phyloP scores from a whole-genome alignment of 2,113 vertebrate species.

The Heterocephalus glaber region DNA sequence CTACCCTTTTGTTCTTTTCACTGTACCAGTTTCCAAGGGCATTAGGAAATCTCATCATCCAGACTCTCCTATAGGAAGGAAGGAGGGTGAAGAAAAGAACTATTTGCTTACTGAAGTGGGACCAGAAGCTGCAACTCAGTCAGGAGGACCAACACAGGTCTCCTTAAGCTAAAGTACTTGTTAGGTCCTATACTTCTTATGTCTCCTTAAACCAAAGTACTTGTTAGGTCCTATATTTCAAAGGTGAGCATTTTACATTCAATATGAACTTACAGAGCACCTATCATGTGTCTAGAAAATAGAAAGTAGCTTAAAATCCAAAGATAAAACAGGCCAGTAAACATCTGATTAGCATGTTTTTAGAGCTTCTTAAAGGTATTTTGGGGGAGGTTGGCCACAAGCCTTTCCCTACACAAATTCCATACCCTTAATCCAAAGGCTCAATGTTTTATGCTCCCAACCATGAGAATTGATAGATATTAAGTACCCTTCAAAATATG shows the following conservation, averaged over 20 bases:
- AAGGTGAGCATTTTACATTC: slow-evolving; percentile 27
- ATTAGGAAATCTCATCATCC: not conserved
- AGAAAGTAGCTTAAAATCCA: slow-evolving; percentile 12
- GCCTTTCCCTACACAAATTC: not conserved
- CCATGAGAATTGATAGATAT: not conserved
- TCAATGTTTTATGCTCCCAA: not conserved
- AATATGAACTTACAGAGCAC: slow-evolving; percentile 21
- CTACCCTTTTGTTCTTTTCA: not conserved
- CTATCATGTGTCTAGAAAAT: not conserved
- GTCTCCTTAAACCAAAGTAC: slow-evolving; percentile 29
- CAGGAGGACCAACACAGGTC: not conserved
- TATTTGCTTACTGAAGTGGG: not conserved
- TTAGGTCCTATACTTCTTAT: not conserved
- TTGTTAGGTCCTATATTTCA: not conserved
- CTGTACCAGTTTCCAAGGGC: not conserved
- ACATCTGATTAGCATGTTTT: not conserved
- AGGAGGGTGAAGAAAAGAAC: not conserved
- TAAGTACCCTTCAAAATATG: slow-evolving; percentile 20
- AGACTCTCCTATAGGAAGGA: not conserved
- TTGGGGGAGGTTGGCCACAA: not conserved
- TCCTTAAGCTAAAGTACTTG: slow-evolving; percentile 18
- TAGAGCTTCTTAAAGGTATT: not conserved
- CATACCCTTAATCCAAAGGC: not conserved
- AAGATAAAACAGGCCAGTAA: not conserved
- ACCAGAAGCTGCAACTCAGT: not conserved